Conservation (phyloP, 2,113 vertebrate genomes). For the Etheostoma cragini region DNA sequence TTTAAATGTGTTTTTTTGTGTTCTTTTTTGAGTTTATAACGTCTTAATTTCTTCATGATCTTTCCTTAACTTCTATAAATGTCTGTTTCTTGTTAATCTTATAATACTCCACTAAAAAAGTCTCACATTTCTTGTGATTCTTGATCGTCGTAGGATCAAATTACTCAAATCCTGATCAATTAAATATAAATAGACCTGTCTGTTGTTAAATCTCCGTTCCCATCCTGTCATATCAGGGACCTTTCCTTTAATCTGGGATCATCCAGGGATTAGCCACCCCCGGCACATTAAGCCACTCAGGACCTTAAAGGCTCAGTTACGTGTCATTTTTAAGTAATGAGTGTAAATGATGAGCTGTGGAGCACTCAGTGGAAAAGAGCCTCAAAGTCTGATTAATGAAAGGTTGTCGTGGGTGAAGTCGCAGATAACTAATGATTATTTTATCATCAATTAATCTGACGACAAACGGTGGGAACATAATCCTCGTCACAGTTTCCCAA, state of each 20-base stretch:
- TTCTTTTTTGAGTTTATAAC: background rate
- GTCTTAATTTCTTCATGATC: background rate
- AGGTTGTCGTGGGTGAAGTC: too few species aligned
- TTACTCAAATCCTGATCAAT: background rate
- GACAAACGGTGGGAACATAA: too few species aligned
- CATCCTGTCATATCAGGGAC: background rate
- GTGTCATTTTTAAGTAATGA: background rate
- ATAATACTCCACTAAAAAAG: too few species aligned
- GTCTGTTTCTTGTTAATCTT: background rate
- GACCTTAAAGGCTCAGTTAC: background rate
- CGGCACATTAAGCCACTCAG: slow-evolving; percentile 28
- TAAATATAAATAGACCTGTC: background rate
- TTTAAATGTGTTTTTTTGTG: too few species aligned
- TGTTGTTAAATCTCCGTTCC: background rate
- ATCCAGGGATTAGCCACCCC: slow-evolving; percentile 50
- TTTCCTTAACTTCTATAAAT: background rate
- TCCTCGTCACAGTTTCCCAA: background rate
- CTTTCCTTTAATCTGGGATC: slow-evolving; percentile 64
- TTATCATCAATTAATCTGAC: background rate
- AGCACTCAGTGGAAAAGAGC: background rate
- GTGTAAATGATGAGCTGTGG: background rate
- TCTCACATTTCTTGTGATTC: background rate
- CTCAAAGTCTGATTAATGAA: background rate
- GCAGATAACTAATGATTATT: too few species aligned
- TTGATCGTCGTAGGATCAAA: background rate